Conservation (phyloP, 2,797 vertebrate genomes). For the Coregonus suidteri region DNA sequence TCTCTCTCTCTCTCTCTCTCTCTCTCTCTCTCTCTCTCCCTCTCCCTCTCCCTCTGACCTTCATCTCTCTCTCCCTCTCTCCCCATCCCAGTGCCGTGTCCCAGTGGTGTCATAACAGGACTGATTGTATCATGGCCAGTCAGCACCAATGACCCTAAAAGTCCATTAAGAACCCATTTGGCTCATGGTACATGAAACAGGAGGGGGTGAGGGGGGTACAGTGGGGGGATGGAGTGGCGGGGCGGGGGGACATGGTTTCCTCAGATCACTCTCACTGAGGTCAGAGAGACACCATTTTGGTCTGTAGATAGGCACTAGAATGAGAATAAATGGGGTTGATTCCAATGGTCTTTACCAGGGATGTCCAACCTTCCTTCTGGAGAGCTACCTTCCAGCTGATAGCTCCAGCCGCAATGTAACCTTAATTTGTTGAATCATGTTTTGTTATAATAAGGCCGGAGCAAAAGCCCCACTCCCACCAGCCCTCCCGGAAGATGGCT, state of each 20-base stretch:
- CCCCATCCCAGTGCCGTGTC: too few species aligned
- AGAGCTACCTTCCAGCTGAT: too few species aligned
- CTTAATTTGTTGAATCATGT: too few species aligned
- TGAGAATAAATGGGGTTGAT: neutral
- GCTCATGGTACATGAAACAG: neutral
- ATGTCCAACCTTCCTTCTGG: too few species aligned
- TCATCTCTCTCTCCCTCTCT: neutral
- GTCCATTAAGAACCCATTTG: conserved; percentile 13
- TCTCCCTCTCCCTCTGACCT: neutral
- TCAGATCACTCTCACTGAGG: neutral
- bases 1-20: too few species aligned
- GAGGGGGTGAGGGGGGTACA: neutral
- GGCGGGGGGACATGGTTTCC: neutral
- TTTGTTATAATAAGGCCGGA: too few species aligned
- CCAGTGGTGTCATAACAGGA: conserved; percentile 8
- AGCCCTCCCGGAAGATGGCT: too few species aligned
- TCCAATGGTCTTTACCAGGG: too few species aligned
- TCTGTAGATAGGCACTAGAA: neutral
- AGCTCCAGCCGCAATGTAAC: too few species aligned
- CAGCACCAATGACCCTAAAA: conserved; percentile 7
- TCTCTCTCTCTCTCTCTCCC: conserved; percentile 7
- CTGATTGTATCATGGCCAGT: conserved; percentile 13
- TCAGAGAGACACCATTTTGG: neutral
- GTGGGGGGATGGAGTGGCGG: neutral
- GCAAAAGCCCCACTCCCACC: too few species aligned